Evolutionary conservation across 1,140 invertebrate species (phyloP).

Genomic region (Trichonephila inaurata): DNA sequence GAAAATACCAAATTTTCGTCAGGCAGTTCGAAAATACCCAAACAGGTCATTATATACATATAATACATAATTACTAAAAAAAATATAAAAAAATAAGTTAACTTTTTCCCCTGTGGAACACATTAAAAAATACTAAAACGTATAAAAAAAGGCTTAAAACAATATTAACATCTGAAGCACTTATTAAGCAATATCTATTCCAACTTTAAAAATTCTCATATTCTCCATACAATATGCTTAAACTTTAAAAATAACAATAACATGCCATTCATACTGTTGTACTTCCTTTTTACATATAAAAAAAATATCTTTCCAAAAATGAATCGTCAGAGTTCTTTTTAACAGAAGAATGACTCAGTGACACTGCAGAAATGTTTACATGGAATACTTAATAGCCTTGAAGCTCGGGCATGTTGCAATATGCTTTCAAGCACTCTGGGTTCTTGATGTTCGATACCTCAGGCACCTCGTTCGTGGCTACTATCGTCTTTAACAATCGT

Average conservation of each 20-base stretch:
- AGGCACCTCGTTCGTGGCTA: slow-evolving; percentile 79
- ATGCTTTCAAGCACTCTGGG: slow-evolving; percentile 79
- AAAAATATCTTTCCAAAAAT: background rate
- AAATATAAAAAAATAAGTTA: background rate
- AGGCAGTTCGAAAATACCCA: background rate
- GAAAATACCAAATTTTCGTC: too few relatives aligned
- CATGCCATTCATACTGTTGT: background rate
- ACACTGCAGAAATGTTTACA: background rate
- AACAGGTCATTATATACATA: slow-evolving; percentile 6
- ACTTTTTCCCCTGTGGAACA: background rate
- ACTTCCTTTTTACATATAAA: background rate
- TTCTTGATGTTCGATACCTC: slow-evolving; percentile 67
- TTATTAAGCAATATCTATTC: background rate
- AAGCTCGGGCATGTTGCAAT: slow-evolving; percentile 76
- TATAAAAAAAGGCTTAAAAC: background rate
- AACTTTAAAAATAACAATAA: background rate
- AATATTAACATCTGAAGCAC: background rate
- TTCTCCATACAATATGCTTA: background rate
- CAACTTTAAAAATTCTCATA: background rate
- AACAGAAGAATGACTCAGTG: background rate
- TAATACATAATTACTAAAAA: slow-evolving; percentile 5
- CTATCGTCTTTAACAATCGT: slow-evolving; percentile 83
- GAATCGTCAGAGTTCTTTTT: background rate
- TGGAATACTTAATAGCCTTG: slow-evolving; percentile 53
- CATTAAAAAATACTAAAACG: slow-evolving; percentile 22